Evolutionary conservation across 2,797 vertebrate genomes (phyloP).

Genomic region (Muraenolepis orangiensis): DNA sequence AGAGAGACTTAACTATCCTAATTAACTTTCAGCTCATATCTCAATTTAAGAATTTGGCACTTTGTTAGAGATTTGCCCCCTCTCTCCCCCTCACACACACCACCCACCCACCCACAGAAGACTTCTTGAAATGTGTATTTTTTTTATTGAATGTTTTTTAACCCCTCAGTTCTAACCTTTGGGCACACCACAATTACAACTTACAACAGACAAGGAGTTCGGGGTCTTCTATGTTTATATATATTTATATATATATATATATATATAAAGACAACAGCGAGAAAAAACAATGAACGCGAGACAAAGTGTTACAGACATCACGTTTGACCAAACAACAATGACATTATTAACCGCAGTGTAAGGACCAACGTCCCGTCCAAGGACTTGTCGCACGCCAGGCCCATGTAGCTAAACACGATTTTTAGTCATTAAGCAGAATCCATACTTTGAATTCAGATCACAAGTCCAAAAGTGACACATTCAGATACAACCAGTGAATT

Average conservation of each 20-base stretch:
- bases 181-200: slow-evolving; percentile 64
- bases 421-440: background rate
- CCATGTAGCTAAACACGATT: slow-evolving; percentile 9
- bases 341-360: slow-evolving; percentile 63
- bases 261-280: slow-evolving; percentile 30
- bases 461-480: background rate
- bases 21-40: no score
- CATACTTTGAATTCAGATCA: background rate
- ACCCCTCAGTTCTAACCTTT: slow-evolving; percentile 32
- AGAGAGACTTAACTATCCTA: no score
- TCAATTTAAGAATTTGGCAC: no score
- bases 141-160: slow-evolving; percentile 55
- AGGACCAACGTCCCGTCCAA: slow-evolving; percentile 49
- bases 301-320: slow-evolving; percentile 64
- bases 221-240: slow-evolving; percentile 23
- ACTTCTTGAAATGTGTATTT: slow-evolving; percentile 9
- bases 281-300: slow-evolving; percentile 45
- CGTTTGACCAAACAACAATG: slow-evolving; percentile 64
- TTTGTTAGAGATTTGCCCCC: background rate
- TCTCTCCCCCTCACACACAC: no score
- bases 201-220: slow-evolving; percentile 63
- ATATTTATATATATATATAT: slow-evolving; percentile 21
- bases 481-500: background rate
- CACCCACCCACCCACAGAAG: background rate
- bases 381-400: slow-evolving; percentile 41